Evolutionary conservation across 2,113 vertebrate genomes (phyloP).

Genomic region (Leiothrix lutea): DNA sequence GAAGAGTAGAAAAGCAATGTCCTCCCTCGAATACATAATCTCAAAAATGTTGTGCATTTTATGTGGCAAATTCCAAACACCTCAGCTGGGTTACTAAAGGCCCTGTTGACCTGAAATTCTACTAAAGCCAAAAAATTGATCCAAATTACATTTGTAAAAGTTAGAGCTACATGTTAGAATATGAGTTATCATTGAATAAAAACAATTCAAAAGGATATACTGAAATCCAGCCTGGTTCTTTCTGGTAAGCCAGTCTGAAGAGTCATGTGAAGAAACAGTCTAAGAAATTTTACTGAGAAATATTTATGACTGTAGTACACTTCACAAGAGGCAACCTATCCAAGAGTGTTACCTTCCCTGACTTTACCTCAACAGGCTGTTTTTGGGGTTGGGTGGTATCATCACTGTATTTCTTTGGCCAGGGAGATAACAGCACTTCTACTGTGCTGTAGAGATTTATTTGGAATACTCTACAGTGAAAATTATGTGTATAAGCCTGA

Average conservation of each 20-base stretch:
- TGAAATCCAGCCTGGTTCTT: not conserved
- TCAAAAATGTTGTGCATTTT: not conserved
- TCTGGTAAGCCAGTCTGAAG: not conserved
- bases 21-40: not conserved
- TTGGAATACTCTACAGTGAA: not conserved
- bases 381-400: rapidly evolving
- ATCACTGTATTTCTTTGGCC: not conserved
- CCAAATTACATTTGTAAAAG: not conserved
- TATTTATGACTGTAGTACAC: not conserved
- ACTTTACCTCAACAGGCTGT: not conserved
- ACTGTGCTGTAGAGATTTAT: not conserved
- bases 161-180: not conserved
- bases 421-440: not conserved
- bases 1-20: not conserved
- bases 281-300: not conserved
- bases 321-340: not conserved
- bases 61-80: not conserved
- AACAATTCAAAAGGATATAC: not conserved
- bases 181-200: not conserved
- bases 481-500: conserved; percentile 2
- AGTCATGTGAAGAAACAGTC: not conserved
- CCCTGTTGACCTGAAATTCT: not conserved
- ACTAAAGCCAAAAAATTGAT: not conserved
- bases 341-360: not conserved
- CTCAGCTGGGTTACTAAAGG: not conserved